Conservation (phyloP, 2,797 vertebrate species). For the Pseudomugil tenellus region DNA sequence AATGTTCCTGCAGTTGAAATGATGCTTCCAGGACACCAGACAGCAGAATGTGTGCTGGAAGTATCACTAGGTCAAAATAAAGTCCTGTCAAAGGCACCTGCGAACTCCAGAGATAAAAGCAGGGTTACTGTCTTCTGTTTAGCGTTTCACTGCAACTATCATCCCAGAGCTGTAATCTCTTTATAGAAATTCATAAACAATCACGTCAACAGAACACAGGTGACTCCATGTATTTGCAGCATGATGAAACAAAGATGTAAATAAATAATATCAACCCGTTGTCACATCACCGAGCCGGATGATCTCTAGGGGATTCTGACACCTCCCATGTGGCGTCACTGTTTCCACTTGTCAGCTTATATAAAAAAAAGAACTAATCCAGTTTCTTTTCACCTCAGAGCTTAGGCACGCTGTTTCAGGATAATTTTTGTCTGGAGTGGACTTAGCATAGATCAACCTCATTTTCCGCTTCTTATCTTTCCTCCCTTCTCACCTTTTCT, state of each 20-base stretch:
- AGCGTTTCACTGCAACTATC: slow-evolving; percentile 55
- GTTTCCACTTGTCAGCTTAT: slow-evolving; percentile 61
- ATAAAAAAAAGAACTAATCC: slow-evolving; percentile 58
- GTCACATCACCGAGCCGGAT: slow-evolving; percentile 49
- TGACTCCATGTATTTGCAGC: slow-evolving; percentile 28
- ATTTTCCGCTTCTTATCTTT: slow-evolving; percentile 66
- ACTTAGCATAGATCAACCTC: slow-evolving; percentile 75
- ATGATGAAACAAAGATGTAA: slow-evolving; percentile 58
- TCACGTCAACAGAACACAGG: slow-evolving; percentile 20
- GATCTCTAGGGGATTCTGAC: slow-evolving; percentile 51
- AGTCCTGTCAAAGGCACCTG: slow-evolving; percentile 64
- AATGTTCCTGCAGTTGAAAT: not conserved
- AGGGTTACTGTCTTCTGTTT: slow-evolving; percentile 24
- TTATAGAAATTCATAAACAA: slow-evolving; percentile 73
- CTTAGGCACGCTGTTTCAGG: slow-evolving; percentile 55
- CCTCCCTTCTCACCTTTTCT: slow-evolving; percentile 58
- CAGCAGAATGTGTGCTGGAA: not conserved
- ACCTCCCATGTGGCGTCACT: slow-evolving; percentile 55
- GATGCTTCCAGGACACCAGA: not conserved
- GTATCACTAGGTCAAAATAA: slow-evolving; percentile 33
- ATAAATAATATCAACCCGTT: slow-evolving; percentile 71
- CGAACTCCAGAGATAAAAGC: slow-evolving; percentile 61
- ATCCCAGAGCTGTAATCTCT: slow-evolving; percentile 67
- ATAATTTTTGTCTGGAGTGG: slow-evolving; percentile 71
- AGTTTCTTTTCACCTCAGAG: slow-evolving; percentile 57